Evolutionary conservation across 2,797 vertebrate species (phyloP), one percentile per base, ranked within the genome.

Genomic region (Sebastolobus altivelis): DNA sequence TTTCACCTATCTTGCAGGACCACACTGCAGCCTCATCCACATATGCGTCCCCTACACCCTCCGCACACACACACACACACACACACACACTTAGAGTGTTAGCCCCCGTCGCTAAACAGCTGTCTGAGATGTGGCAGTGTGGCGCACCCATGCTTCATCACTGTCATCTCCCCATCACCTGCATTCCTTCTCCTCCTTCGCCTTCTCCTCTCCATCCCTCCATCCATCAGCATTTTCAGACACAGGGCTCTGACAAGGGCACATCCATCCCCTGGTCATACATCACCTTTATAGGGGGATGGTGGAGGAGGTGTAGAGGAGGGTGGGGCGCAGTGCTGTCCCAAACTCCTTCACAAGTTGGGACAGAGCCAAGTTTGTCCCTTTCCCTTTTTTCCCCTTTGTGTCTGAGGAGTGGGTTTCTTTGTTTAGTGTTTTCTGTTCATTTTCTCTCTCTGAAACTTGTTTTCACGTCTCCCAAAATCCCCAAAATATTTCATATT

Each of bases 141-240:
- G 37, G 33, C 76, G 29, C 73, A 88, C 12, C 72, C 78, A 83
- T 86, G 87, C 92, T 96, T 92, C 93, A 94, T 93, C 94, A 94
- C 74, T 95, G 29, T 94, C 94, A 93, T 92, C 91, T 94, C 95
- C 94, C 94, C 92, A 95, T 96, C 96, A 96, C 95, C 92, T 89
- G 86, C 81, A 75, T 90, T 92, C 81, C 88, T 94, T 93, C 86
- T 89, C 80, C 87, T 93, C 80, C 90, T 91, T 88, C 61, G 61
- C 65, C 80, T 87, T 77, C 81, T 87, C 89, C 79, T 77, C 83
- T 80, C 80, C 72, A 77, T 87, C 89, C 89, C 88, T 94, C 91
- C 87, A 96, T 95, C 92, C 88, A 93, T 96, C 94, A 94, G 92
- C 80, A 91, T 93, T 93, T 93, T 93, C 89, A 93, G 92, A 89